Evolutionary conservation across 37 sponge, comb jelly and placozoan species (phyloP).

Genomic region (Geodia barretti): DNA sequence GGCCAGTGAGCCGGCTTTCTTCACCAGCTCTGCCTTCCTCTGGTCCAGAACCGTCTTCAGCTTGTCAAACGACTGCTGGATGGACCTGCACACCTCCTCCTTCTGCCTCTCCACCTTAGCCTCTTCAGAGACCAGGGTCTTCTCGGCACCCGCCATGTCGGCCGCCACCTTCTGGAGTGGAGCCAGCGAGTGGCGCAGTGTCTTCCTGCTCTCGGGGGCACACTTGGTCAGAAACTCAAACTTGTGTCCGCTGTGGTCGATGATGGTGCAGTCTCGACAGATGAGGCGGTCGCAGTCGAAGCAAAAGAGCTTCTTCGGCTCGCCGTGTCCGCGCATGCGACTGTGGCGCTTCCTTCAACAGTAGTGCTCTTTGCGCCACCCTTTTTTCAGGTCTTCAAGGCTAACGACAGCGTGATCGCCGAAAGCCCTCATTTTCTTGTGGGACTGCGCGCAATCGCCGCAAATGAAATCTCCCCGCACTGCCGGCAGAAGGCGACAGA

Average conservation of each 20-base stretch:
- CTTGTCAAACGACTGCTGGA: slow-evolving; percentile 26
- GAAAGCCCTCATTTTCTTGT: slow-evolving; percentile 17
- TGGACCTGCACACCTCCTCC: not conserved
- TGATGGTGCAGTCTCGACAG: slow-evolving; percentile 31
- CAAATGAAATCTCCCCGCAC: slow-evolving; percentile 33
- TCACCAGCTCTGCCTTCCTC: slow-evolving; percentile 9
- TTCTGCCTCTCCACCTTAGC: not conserved
- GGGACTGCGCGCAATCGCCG: slow-evolving; percentile 13
- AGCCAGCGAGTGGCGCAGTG: not conserved
- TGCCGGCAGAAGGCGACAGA: slow-evolving; percentile 26
- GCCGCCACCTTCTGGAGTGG: slow-evolving; percentile 10
- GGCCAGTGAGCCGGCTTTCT: not conserved
- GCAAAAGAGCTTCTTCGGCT: slow-evolving; percentile 31
- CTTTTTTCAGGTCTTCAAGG: slow-evolving; percentile 20
- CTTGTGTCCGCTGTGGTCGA: slow-evolving; percentile 23
- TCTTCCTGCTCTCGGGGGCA: slow-evolving; percentile 17
- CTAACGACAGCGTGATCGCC: slow-evolving; percentile 4
- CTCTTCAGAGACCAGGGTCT: not conserved
- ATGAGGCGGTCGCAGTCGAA: slow-evolving; percentile 40
- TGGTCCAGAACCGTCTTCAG: slow-evolving; percentile 8
- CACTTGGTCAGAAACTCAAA: slow-evolving; percentile 18
- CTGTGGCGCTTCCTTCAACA: not conserved
- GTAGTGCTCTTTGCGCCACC: slow-evolving; percentile 19
- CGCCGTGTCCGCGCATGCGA: slow-evolving; percentile 19
- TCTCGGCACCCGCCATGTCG: not conserved